These are phyloP conservation scores for Tretioscincus oriximinensis DNA, from an alignment of 2,113 vertebrate species.

Conservation along the genomic window DNA sequence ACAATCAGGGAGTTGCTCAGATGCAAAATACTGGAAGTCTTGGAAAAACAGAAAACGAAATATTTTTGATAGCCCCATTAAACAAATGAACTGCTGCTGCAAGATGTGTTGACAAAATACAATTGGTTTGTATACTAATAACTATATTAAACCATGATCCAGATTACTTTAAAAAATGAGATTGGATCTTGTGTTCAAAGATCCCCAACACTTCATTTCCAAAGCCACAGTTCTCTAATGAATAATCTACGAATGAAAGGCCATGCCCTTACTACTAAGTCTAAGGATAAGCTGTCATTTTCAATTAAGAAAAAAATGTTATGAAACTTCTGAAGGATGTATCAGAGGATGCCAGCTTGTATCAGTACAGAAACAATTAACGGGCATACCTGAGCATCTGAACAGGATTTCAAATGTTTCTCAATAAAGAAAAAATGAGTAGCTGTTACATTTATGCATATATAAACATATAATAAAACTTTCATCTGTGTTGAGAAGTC, in stretches of 20 bases:
- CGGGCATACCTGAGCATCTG: not conserved
- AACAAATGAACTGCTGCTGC: too few relatives aligned
- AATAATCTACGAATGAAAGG: not conserved
- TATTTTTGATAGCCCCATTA: too few relatives aligned
- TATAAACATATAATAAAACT: too few relatives aligned
- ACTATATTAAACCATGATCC: not conserved
- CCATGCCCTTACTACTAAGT: not conserved
- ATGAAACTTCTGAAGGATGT: not conserved
- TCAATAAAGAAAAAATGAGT: not conserved
- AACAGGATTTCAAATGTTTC: not conserved
- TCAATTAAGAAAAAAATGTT: not conserved
- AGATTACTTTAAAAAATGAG: not conserved
- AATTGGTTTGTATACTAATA: too few relatives aligned
- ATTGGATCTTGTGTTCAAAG: not conserved
- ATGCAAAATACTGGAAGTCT: too few relatives aligned
- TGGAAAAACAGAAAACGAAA: too few relatives aligned
- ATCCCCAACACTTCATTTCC: too few relatives aligned
- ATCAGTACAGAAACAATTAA: not conserved
- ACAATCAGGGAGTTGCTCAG: too few relatives aligned
- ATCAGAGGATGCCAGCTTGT: not conserved
- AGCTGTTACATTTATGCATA: too few relatives aligned
- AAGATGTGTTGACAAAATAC: too few relatives aligned
- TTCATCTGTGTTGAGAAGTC: too few relatives aligned
- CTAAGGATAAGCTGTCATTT: constrained; percentile 20
- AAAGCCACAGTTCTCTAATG: not conserved